Evolutionary conservation across 2,797 vertebrate species (phyloP).

Genomic region (Lepilemur septentrionalis): DNA sequence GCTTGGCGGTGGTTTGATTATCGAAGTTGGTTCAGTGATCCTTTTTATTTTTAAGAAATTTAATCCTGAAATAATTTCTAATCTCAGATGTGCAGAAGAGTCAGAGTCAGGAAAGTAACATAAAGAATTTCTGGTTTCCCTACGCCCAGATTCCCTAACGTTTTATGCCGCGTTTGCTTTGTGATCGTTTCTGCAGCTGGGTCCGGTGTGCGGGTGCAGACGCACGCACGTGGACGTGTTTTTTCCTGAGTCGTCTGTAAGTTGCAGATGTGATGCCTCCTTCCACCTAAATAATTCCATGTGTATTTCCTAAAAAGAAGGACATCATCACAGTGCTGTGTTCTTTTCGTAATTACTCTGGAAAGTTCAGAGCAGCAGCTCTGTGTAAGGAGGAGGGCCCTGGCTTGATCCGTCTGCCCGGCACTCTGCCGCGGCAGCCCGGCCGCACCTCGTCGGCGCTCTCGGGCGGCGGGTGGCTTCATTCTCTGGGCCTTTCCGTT

Average conservation of each 20-base stretch:
- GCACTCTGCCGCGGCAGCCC: rapidly evolving
- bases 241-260: neutral
- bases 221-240: rapidly evolving
- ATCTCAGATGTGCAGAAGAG: neutral
- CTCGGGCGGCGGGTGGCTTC: neutral
- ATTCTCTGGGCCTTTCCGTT: neutral
- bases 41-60: neutral
- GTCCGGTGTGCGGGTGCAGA: rapidly evolving
- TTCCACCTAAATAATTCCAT: neutral
- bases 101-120: neutral
- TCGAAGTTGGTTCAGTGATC: neutral
- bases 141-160: neutral
- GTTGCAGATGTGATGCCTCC: neutral
- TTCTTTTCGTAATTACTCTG: neutral
- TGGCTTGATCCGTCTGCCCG: neutral
- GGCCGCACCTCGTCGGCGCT: neutral
- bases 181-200: rapidly evolving
- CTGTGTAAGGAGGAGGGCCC: neutral
- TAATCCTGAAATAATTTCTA: neutral
- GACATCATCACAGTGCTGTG: rapidly evolving
- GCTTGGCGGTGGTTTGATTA: neutral
- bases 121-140: neutral
- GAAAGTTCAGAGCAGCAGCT: neutral
- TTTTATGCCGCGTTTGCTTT: neutral
- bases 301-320: neutral